Evolutionary conservation across 2,113 vertebrate genomes (phyloP).

Genomic region (Lepus americanus): DNA sequence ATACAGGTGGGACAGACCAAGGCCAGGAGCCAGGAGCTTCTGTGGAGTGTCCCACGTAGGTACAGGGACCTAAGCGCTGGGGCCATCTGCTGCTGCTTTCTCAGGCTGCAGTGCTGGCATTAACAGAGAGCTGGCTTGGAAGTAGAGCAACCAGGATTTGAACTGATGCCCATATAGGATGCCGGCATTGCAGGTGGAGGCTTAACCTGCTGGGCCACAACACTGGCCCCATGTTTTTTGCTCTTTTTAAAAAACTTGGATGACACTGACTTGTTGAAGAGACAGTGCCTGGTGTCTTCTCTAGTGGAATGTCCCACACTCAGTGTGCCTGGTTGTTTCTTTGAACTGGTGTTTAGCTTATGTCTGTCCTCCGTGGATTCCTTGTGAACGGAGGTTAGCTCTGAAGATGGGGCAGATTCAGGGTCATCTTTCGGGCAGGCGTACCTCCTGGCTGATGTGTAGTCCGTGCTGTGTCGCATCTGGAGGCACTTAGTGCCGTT

Average conservation of each 20-base stretch:
- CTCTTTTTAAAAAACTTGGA: neutral
- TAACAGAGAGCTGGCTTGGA: no score
- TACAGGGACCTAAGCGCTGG: no score
- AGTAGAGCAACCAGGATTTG: no score
- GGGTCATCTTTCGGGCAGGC: neutral
- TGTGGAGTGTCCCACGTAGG: no score
- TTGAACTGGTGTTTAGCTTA: neutral
- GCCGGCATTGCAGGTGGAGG: no score
- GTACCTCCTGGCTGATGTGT: neutral
- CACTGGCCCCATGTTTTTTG: neutral
- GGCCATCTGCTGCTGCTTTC: no score
- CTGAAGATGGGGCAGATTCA: neutral
- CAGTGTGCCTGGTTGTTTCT: neutral
- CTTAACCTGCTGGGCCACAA: no score
- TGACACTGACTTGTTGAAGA: neutral
- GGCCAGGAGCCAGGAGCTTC: no score
- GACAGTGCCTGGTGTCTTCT: neutral
- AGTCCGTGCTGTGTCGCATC: neutral
- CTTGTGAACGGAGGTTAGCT: neutral
- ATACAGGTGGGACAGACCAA: no score
- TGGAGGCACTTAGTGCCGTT: neutral
- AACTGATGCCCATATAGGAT: no score
- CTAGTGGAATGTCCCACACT: neutral
- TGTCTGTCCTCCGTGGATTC: neutral
- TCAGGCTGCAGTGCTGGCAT: no score